Evolutionary conservation across 2,113 vertebrate species (phyloP), one percentile per base, ranked within the genome.

Genomic region (Numida meleagris): DNA sequence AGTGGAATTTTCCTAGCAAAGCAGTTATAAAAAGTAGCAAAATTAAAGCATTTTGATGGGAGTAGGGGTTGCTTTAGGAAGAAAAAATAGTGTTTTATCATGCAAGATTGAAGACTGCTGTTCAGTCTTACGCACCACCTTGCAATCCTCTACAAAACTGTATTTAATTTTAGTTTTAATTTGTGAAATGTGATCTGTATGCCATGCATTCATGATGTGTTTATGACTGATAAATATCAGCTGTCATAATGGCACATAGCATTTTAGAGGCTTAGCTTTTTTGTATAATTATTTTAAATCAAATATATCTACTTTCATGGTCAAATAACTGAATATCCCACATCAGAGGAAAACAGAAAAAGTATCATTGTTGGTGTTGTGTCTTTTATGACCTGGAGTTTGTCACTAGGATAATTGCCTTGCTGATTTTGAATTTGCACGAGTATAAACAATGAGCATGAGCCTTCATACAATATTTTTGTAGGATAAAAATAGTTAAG

Each of bases 381-480:
- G 14, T 63, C 11, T 46, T 71, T 78, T 72, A 29, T 53, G 66
- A 43, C 53, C 45, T 82, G 18, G 29, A 66, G 40, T 90, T 51
- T 48, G 48, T 58, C 21, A 59, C 23, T 55, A 12, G 71, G 82
- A 65, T 42, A 50, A 48, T 66, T 84, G 76, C 59, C 11, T 62
- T 93, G 34, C 15, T 2, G 0, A 51, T 91, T 34, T 88, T 65
- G 58, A 70, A 78, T 77, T 90, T 74, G 23, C 61, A 8, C 65
- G 13, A 36, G 3, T 10, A 18, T 73, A 55, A 89, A 43, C 45
- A 76, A 36, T 0, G 4, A 74, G n/a, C 0, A 0, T 53, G 46
- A 77, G 55, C 29, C 55, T 90, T 55, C 27, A 29, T 12, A 51
- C 33, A 70, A 34, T 79, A 51, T 86, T 88, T 88, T 46, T 66